Evolutionary conservation across 2,113 vertebrate genomes (phyloP).

Genomic region (Thunnus thynnus): DNA sequence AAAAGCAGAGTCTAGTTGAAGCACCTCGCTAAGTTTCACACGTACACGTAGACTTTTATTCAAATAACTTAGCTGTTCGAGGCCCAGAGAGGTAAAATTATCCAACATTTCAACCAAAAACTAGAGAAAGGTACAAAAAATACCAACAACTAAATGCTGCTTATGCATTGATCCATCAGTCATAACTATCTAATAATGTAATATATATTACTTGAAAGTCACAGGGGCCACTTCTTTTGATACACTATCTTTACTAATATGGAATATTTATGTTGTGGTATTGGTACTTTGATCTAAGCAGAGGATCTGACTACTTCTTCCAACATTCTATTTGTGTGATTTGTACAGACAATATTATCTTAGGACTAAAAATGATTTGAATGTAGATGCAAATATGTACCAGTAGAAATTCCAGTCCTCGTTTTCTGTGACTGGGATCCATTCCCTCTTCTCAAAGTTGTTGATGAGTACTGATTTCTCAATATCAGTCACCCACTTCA

Average conservation of each 20-base stretch:
- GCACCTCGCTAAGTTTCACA: no score
- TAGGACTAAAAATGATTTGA: background rate
- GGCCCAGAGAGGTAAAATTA: no score
- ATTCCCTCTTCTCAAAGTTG: conserved; percentile 98
- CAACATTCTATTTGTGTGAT: background rate
- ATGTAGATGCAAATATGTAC: conserved; percentile 75
- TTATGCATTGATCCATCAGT: no score
- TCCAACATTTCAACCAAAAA: no score
- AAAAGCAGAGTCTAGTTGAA: no score
- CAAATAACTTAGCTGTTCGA: no score
- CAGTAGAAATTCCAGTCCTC: conserved; percentile 99
- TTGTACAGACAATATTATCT: background rate
- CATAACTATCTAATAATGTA: background rate
- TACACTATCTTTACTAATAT: background rate
- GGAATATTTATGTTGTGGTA: background rate
- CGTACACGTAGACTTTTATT: no score
- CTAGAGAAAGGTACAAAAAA: no score
- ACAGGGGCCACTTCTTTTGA: background rate
- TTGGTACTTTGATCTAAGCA: background rate
- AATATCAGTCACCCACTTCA: conserved; percentile 99
- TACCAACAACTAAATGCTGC: no score
- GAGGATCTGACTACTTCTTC: background rate
- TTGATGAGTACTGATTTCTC: conserved; percentile 99
- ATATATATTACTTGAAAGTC: no score
- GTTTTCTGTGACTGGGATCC: conserved; percentile 92